phyloP scores from a whole-genome alignment of 2,888 invertebrate species.

The Nymphalis c-album region DNA sequence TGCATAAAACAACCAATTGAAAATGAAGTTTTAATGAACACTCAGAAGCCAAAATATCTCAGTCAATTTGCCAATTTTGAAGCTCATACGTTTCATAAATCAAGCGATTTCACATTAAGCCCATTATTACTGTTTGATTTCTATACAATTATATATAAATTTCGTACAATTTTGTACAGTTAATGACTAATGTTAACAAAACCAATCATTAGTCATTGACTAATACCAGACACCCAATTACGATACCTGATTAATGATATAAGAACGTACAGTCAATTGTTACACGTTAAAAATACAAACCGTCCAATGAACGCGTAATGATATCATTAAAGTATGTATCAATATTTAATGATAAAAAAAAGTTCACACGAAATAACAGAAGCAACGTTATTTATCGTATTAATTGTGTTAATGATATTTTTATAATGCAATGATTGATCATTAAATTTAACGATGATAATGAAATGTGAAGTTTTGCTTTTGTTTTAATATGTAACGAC shows the following conservation, averaged over 20 bases:
- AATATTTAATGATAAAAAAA: constrained; percentile 1
- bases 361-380: background rate
- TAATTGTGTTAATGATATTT: background rate
- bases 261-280: constrained; percentile 4
- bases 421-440: constrained; percentile 6
- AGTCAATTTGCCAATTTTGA: no score
- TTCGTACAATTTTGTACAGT: background rate
- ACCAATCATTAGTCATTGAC: constrained; percentile 8
- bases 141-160: constrained; percentile 5
- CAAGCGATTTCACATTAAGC: no score
- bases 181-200: background rate
- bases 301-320: background rate
- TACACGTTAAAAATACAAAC: background rate
- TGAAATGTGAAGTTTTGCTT: background rate
- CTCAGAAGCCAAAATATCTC: no score
- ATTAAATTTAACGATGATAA: constrained; percentile 14
- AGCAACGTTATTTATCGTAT: background rate
- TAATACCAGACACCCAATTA: constrained; percentile 1
- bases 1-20: no score
- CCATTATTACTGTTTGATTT: background rate
- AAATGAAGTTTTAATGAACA: no score
- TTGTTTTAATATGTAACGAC: background rate
- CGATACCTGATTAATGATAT: constrained; percentile 6
- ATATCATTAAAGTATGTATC: background rate
- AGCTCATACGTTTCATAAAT: no score